Evolutionary conservation across 2,797 vertebrate genomes (phyloP).

Genomic region (Gila robusta): DNA sequence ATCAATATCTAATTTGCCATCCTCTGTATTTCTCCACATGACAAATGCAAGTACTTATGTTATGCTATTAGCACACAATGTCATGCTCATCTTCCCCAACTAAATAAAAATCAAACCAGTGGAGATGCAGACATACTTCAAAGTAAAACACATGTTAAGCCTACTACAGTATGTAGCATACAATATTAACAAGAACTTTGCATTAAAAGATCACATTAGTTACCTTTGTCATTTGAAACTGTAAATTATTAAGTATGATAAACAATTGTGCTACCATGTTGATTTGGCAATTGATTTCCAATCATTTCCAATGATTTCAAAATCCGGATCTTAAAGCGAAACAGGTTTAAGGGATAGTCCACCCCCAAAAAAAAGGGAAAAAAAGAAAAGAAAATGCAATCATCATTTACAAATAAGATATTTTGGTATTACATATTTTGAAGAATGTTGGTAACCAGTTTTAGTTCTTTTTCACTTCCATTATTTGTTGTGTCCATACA

Average conservation of each 20-base stretch:
- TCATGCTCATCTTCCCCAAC: slow-evolving; percentile 4
- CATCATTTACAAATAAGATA: neutral
- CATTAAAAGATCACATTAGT: neutral
- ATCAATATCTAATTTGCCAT: slow-evolving; percentile 52
- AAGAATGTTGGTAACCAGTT: neutral
- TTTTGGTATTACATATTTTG: neutral
- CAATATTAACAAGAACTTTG: neutral
- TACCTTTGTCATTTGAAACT: neutral
- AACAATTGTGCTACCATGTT: neutral
- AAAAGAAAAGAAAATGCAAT: neutral
- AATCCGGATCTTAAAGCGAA: neutral
- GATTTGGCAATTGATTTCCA: neutral
- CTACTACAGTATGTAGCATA: neutral
- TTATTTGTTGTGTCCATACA: neutral
- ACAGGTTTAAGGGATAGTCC: neutral
- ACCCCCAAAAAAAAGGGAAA: neutral
- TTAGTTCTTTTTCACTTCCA: neutral
- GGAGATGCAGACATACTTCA: slow-evolving; percentile 4
- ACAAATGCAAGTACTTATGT: slow-evolving; percentile 22
- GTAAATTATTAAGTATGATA: neutral
- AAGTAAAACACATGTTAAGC: neutral
- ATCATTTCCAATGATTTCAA: neutral
- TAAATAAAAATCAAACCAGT: slow-evolving; percentile 1
- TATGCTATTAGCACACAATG: slow-evolving; percentile 14
- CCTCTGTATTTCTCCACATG: slow-evolving; percentile 33